A percentile compares a stretch with the other conserved stretches of the same genome.
Conservation (phyloP, 2,797 vertebrate genomes). For the Mastacembelus armatus region DNA sequence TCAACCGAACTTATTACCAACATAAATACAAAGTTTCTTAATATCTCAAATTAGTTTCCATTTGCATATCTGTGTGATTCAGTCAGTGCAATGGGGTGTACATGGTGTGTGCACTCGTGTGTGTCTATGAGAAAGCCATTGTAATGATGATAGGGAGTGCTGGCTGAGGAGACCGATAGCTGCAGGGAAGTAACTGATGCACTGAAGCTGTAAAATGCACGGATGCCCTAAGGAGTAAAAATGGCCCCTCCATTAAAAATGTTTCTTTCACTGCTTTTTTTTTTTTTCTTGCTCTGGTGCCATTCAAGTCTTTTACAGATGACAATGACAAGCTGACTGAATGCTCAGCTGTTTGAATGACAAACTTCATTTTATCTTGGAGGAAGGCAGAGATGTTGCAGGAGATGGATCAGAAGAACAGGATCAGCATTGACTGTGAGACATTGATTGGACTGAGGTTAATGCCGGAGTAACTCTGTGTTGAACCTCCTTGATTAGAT, state of each 20-base stretch:
- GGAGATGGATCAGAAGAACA: constrained; percentile 24
- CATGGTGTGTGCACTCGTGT: not conserved
- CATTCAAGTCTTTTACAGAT: constrained; percentile 1
- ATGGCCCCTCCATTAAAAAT: too few species aligned
- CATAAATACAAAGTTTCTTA: not conserved
- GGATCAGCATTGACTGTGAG: constrained; percentile 6
- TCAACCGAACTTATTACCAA: not conserved
- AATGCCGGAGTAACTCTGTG: constrained; percentile 20
- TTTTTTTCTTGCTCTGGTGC: constrained; percentile 3
- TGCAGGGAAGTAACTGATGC: constrained; percentile 19
- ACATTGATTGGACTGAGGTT: constrained; percentile 25
- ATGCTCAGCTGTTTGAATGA: constrained; percentile 5
- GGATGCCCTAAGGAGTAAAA: constrained; percentile 13
- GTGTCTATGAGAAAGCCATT: not conserved
- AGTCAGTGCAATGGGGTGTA: not conserved
- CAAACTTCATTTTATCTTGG: constrained; percentile 12
- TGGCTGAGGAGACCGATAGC: constrained; percentile 3
- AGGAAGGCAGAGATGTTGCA: not conserved
- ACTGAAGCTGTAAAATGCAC: constrained; percentile 28
- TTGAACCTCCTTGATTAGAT: constrained; percentile 47
- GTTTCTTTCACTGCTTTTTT: constrained; percentile 14
- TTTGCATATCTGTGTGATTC: constrained; percentile 5
- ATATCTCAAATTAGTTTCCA: not conserved
- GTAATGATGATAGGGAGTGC: not conserved
- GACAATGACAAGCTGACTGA: not conserved